A percentile compares a stretch with the other conserved stretches of the same genome.
These are phyloP conservation scores for Zaprionus kolodkinae DNA, from an alignment of 1,140 invertebrate genomes.

Conservation along the genomic window DNA sequence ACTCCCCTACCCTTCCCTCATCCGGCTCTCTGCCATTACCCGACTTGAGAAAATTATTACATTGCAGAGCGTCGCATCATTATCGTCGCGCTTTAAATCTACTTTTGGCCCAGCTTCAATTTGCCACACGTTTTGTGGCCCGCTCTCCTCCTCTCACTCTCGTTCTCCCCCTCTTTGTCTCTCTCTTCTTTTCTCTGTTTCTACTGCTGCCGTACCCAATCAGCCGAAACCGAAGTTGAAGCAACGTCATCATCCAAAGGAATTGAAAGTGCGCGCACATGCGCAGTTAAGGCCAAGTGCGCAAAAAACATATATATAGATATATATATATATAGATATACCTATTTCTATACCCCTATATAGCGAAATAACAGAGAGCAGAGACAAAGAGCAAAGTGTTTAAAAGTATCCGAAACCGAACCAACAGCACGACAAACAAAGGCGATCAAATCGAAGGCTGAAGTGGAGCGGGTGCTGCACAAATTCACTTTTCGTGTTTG, in stretches of 20 bases:
- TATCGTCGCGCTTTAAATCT: slow-evolving; percentile 60
- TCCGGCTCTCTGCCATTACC: neutral
- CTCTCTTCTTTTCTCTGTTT: neutral
- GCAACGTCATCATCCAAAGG: slow-evolving; percentile 53
- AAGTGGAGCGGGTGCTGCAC: slow-evolving; percentile 46
- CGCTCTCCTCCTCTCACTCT: neutral
- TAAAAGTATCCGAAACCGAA: slow-evolving; percentile 31
- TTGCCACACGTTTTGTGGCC: slow-evolving; percentile 53
- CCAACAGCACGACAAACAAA: slow-evolving; percentile 30
- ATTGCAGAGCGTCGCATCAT: slow-evolving; percentile 56
- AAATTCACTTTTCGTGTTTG: slow-evolving; percentile 54
- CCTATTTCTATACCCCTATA: neutral
- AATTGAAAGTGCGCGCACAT: slow-evolving; percentile 74
- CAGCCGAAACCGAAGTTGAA: slow-evolving; percentile 2
- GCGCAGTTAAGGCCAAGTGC: slow-evolving; percentile 81
- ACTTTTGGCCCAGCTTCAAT: slow-evolving; percentile 55
- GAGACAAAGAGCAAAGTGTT: slow-evolving; percentile 31
- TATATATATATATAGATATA: neutral
- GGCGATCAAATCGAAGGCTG: slow-evolving; percentile 44
- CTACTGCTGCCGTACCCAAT: neutral
- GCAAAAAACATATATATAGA: slow-evolving; percentile 36
- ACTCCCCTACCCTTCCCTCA: neutral
- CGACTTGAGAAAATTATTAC: slow-evolving; percentile 53
- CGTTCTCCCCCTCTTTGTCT: neutral
- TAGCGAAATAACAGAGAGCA: slow-evolving; percentile 34